These are phyloP conservation scores for Anguilla obscura DNA, from an alignment of 2,797 vertebrate genomes.

Conservation along the genomic window DNA sequence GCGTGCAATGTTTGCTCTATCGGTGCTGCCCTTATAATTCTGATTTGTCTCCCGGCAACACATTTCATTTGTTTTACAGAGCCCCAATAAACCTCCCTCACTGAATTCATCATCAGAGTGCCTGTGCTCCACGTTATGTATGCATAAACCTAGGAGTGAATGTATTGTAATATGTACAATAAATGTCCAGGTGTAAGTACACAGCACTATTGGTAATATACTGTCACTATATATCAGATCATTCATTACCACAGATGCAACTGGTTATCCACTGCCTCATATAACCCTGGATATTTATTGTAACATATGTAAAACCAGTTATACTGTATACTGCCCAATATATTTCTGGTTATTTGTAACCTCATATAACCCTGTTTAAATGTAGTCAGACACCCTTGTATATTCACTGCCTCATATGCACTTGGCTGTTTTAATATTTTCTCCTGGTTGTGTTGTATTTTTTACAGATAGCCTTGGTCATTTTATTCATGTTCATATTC, in stretches of 20 bases:
- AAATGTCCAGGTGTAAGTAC: not conserved
- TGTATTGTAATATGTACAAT: too few species aligned
- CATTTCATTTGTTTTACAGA: not conserved
- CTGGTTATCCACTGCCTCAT: not conserved
- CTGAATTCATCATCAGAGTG: not conserved
- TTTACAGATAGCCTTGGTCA: not conserved
- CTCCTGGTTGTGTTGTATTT: not conserved
- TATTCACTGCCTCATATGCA: not conserved
- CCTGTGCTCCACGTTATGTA: not conserved
- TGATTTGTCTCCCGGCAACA: not conserved
- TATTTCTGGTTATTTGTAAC: not conserved
- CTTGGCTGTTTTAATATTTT: not conserved
- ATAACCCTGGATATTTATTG: not conserved
- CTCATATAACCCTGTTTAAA: not conserved
- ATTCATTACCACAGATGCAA: not conserved
- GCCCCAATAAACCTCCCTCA: not conserved
- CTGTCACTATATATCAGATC: not conserved
- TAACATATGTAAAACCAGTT: not conserved
- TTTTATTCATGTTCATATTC: not conserved
- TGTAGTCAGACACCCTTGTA: not conserved
- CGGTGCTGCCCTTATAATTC: not conserved
- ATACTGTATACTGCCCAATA: not conserved
- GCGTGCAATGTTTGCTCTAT: slow-evolving; percentile 32
- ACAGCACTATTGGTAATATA: not conserved
- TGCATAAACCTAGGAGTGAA: too few species aligned